Evolutionary conservation across 2,797 vertebrate species (phyloP).

Genomic region (Sebastes miniatus): DNA sequence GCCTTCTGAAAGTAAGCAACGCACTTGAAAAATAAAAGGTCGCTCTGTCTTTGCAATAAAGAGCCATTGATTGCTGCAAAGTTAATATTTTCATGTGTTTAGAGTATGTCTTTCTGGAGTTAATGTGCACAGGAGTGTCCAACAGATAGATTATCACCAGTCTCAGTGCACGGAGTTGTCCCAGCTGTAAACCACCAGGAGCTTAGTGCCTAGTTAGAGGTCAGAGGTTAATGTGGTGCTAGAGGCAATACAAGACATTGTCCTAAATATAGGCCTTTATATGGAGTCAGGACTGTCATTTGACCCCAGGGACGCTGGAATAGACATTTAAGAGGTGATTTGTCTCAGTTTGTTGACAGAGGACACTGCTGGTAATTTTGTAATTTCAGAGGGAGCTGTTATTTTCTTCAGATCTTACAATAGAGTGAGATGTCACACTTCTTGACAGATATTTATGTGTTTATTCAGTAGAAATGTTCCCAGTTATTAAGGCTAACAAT

Average conservation of each 20-base stretch:
- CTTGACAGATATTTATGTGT: not conserved
- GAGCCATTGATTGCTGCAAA: not conserved
- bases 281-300: slow-evolving; percentile 52
- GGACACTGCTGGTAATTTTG: slow-evolving; percentile 33
- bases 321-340: slow-evolving; percentile 56
- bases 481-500: not conserved
- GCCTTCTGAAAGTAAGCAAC: not conserved
- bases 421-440: not conserved
- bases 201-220: slow-evolving; percentile 62
- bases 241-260: slow-evolving; percentile 66
- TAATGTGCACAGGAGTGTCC: not conserved
- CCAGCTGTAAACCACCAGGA: slow-evolving; percentile 70
- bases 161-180: slow-evolving; percentile 24
- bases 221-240: slow-evolving; percentile 75
- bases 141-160: not conserved
- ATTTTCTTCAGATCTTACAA: slow-evolving; percentile 9
- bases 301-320: slow-evolving; percentile 60
- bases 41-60: not conserved
- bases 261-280: slow-evolving; percentile 74
- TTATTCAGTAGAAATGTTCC: not conserved
- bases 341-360: slow-evolving; percentile 62
- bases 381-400: slow-evolving; percentile 1
- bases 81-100: not conserved
- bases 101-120: not conserved
- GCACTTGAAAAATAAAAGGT: not conserved